Conservation (phyloP, 2,113 vertebrate species). For the Tricholaema leucomelas region DNA sequence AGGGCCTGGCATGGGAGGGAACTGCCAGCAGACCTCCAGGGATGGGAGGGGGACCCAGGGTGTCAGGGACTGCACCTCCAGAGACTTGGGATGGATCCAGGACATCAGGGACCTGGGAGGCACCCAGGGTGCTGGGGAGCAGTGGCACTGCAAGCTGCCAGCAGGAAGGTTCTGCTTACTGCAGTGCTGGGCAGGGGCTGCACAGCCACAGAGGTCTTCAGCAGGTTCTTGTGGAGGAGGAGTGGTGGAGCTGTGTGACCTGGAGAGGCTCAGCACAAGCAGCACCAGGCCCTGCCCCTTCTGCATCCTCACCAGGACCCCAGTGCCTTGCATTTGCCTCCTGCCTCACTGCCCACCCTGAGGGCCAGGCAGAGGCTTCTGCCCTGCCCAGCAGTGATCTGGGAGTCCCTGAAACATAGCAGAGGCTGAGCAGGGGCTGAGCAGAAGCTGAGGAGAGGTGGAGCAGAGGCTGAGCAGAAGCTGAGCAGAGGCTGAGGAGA, state of each 20-base stretch:
- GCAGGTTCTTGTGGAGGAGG: not conserved
- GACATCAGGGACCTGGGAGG: no score
- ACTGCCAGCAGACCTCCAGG: not conserved
- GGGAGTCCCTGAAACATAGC: not conserved
- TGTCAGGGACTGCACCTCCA: not conserved
- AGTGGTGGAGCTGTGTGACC: not conserved
- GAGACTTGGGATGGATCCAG: no score
- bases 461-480: no score
- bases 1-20: not conserved
- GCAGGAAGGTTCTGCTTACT: not conserved
- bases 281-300: not conserved
- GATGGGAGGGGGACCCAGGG: not conserved
- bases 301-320: not conserved
- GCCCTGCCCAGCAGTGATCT: not conserved
- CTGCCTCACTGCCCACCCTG: not conserved
- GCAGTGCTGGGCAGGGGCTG: not conserved
- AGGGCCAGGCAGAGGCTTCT: not conserved
- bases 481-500: no score
- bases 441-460: no score
- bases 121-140: not conserved
- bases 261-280: not conserved
- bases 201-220: not conserved
- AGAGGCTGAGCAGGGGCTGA: no score
- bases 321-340: not conserved
- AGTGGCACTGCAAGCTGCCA: rapidly evolving